Conservation (phyloP, 1,140 invertebrate species). For the Phymastichus coffea region DNA sequence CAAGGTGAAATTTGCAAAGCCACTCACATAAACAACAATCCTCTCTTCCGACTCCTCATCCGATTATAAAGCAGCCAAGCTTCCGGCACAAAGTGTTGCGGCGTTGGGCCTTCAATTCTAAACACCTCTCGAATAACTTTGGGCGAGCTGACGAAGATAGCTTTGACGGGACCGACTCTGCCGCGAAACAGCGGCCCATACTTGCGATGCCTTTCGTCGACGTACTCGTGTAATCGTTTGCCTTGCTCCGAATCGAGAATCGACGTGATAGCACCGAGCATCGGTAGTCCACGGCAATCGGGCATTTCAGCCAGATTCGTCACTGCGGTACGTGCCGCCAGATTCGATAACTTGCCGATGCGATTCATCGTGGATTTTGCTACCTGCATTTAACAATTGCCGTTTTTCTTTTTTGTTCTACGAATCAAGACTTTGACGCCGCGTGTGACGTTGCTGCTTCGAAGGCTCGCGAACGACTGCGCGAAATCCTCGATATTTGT, state of each 20-base stretch:
- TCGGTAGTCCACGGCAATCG: constrained; percentile 43
- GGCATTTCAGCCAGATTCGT: constrained; percentile 38
- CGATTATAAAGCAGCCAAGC: constrained; percentile 80
- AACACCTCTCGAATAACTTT: constrained; percentile 71
- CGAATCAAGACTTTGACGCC: no score
- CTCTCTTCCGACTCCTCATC: constrained; percentile 67
- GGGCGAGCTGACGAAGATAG: constrained; percentile 72
- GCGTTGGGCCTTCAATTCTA: constrained; percentile 74
- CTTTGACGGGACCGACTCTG: constrained; percentile 64
- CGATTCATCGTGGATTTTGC: no score
- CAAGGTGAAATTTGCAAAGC: no score
- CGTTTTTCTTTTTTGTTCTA: no score
- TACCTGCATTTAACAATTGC: no score
- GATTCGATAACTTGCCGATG: no score
- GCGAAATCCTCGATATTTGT: no score
- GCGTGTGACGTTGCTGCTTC: no score
- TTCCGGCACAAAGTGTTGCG: constrained; percentile 77
- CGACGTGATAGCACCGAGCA: constrained; percentile 49
- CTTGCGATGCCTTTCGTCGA: constrained; percentile 69
- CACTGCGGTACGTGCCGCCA: no score
- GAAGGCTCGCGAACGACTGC: no score
- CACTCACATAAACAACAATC: constrained; percentile 82
- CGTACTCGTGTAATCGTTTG: constrained; percentile 68
- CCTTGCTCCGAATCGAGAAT: constrained; percentile 46
- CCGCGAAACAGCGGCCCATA: constrained; percentile 77